Base-by-base conservation (phyloP, 2,888 invertebrate genomes). In the Watsonalla binaria region DNA sequence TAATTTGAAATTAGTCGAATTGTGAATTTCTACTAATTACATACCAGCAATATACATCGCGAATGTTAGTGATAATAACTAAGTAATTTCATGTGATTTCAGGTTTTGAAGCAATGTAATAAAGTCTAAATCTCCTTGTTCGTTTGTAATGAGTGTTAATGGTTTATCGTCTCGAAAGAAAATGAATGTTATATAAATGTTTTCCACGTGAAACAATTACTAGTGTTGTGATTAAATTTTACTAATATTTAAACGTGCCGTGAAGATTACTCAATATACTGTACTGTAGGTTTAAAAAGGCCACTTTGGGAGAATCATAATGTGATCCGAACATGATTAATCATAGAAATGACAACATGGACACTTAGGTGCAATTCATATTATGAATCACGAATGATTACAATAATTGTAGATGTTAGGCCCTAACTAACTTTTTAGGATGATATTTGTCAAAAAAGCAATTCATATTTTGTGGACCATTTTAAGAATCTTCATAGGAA, bases 1-100 rank as follows among this genome's bases (percentile, higher is more conserved):
- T 74, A 74, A 76, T 78, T 78, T 59, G 52, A 70, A 78, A 74
- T 79, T 73, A 71, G 72, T 65, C 42, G 57, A 69, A 58, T 56
- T 54, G 57, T 59, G 54, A 54, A 55, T 57, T 59, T 59, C 52
- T 54, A 58, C 56, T 59, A 66, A 70, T 68, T 65, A 63, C 58
- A 59, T 55, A 67, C 63, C 58, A 63, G 64, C 62, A 65, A 60
- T 63, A 60, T 66, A 61, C 59, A 63, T 61, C 65, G 69, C 56
- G 65, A 61, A 60, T 64, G 65, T 65, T 64, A 65, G 61, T 57
- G 55, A 46, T 66, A 65, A 65, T 70, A 56, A 67, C 62, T 70
- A 67, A 70, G 68, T 71, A 72, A 68, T 69, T 68, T 70, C 66
- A 71, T 62, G 59, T 63, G 53, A 66, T 65, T 63, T 61, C 57